phyloP scores from a whole-genome alignment of 2,797 vertebrate species.

The Lepus oiostolus region DNA sequence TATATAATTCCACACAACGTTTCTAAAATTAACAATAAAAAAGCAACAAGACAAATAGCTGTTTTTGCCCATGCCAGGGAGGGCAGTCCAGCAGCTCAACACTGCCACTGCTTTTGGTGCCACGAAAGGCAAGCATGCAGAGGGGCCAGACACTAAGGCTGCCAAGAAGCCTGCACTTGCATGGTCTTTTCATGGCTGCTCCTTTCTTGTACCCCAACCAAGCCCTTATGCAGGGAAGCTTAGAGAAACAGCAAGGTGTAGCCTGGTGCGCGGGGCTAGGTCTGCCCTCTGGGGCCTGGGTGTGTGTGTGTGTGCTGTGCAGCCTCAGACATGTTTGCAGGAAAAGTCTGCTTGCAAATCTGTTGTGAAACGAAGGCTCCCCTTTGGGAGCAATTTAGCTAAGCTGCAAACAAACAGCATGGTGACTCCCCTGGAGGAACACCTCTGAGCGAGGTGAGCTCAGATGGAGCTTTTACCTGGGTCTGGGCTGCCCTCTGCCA shows the following conservation, averaged over 20 bases:
- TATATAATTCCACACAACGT: background rate
- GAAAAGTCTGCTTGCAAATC: constrained; percentile 73
- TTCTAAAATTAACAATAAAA: constrained; percentile 14
- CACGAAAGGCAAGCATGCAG: background rate
- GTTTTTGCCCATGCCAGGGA: background rate
- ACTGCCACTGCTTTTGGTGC: background rate
- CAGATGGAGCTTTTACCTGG: background rate
- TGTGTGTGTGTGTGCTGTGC: background rate
- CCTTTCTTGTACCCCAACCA: background rate
- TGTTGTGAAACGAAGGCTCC: constrained; percentile 76
- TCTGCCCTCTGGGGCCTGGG: background rate
- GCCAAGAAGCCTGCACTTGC: background rate
- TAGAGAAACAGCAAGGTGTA: background rate
- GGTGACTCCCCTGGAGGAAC: constrained; percentile 32
- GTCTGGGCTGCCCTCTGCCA: background rate
- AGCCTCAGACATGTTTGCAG: constrained; percentile 53
- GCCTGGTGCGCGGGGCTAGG: fast-evolving
- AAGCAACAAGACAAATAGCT: background rate
- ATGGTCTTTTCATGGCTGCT: background rate
- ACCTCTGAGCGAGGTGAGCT: background rate
- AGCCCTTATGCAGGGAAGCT: background rate
- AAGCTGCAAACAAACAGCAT: constrained; percentile 79
- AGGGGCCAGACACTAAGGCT: background rate
- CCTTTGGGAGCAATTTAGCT: constrained; percentile 79
- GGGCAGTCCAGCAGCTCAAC: background rate